Conservation (phyloP, 2,113 vertebrate species). For the Seriola aureovittata region DNA sequence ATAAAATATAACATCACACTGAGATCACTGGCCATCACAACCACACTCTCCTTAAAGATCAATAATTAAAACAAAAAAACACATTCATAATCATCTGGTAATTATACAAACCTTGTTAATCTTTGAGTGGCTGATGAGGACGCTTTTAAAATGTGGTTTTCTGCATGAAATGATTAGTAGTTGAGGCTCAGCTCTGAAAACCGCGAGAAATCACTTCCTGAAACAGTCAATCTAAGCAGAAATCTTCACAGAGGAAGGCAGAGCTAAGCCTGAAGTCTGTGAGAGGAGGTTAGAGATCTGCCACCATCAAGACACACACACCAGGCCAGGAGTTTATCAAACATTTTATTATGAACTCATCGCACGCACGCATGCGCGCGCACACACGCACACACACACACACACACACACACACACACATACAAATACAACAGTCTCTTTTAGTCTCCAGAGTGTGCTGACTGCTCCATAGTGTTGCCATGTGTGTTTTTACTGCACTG, state of each 20-base stretch:
- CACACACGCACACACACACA: too few species aligned
- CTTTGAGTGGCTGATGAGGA: constrained; percentile 10
- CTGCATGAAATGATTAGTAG: constrained; percentile 65
- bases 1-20: neutral
- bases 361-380: neutral
- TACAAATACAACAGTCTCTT: constrained; percentile 45
- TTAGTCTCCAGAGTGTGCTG: constrained; percentile 55
- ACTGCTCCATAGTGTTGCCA: constrained; percentile 68
- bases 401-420: neutral
- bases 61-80: neutral
- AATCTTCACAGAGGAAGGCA: constrained; percentile 64
- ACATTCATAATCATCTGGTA: neutral
- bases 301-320: neutral
- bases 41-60: too few species aligned
- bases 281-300: neutral
- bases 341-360: constrained; percentile 75
- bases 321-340: constrained; percentile 41
- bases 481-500: constrained; percentile 54
- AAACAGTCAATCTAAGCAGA: constrained; percentile 82
- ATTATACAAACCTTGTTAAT: constrained; percentile 48
- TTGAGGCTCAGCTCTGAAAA: constrained; percentile 54
- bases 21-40: neutral
- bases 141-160: constrained; percentile 68
- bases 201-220: constrained; percentile 91
- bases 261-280: neutral